A percentile compares a stretch with the other conserved stretches of the same genome.
Conservation (phyloP, 2,888 invertebrate species). For the Pseudeuparius sepicola region DNA sequence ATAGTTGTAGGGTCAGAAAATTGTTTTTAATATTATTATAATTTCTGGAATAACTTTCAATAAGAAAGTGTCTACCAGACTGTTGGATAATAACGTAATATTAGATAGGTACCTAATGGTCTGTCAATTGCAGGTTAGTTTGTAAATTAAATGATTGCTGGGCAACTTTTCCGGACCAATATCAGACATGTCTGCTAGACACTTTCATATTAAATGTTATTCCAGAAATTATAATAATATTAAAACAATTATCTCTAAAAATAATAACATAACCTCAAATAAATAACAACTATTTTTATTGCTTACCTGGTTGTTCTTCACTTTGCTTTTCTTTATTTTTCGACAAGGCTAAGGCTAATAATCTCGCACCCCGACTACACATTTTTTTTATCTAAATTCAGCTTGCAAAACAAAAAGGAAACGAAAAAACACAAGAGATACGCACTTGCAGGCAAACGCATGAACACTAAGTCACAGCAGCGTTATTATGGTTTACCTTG, state of each 20-base stretch:
- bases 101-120: no score
- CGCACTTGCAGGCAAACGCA: conserved; percentile 2
- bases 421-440: conserved; percentile 4
- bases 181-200: no score
- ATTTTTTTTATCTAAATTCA: conserved; percentile 7
- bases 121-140: no score
- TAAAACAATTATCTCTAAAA: no score
- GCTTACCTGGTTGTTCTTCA: conserved; percentile 7
- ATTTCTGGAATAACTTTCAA: no score
- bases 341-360: conserved; percentile 5
- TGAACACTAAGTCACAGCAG: conserved; percentile 4
- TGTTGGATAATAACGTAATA: no score
- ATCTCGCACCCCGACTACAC: conserved; percentile 9
- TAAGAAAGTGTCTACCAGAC: no score
- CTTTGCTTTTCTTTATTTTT: conserved; percentile 1
- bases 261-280: conserved; percentile 1
- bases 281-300: conserved; percentile 4
- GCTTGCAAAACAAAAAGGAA: conserved; percentile 2
- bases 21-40: no score
- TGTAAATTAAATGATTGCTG: no score
- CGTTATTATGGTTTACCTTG: not conserved
- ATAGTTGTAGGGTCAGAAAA: conserved; percentile 3
- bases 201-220: no score
- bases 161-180: no score
- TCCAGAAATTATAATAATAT: no score